Conservation (phyloP, 2,113 vertebrate species). For the Xenotilapia leptura region DNA sequence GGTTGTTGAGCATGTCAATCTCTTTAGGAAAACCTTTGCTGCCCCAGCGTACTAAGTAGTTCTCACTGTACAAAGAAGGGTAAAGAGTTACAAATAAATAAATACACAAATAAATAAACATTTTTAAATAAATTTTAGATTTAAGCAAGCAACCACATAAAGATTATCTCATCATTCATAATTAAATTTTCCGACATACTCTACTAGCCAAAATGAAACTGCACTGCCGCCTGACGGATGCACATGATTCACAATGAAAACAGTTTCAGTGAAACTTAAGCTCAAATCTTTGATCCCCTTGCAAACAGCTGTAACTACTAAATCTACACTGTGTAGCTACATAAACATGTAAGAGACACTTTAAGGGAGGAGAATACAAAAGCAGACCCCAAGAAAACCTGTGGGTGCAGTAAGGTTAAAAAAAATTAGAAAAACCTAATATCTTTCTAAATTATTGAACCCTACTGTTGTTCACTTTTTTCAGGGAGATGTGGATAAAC, state of each 20-base stretch:
- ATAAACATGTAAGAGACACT: neutral
- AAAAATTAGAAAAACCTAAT: neutral
- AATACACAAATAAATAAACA: neutral
- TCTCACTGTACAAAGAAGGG: constrained; percentile 77
- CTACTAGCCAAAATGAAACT: neutral
- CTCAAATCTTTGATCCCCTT: neutral
- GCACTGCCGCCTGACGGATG: neutral
- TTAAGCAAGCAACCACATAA: neutral
- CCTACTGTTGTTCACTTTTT: neutral
- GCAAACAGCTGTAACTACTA: neutral
- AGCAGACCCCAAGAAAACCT: neutral
- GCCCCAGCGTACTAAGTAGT: constrained; percentile 94
- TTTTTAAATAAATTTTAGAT: neutral
- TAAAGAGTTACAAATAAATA: neutral
- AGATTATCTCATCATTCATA: neutral
- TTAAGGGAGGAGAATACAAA: neutral
- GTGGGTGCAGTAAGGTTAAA: neutral
- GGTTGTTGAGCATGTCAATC: constrained; percentile 95
- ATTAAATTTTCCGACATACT: neutral
- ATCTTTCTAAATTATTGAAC: neutral
- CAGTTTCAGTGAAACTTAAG: neutral
- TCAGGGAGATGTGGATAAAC: neutral
- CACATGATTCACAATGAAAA: neutral
- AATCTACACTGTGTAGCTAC: neutral
- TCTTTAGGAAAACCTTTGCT: constrained; percentile 92